Conservation (phyloP, 1,140 invertebrate species). For the Temnothorax longispinosus region DNA sequence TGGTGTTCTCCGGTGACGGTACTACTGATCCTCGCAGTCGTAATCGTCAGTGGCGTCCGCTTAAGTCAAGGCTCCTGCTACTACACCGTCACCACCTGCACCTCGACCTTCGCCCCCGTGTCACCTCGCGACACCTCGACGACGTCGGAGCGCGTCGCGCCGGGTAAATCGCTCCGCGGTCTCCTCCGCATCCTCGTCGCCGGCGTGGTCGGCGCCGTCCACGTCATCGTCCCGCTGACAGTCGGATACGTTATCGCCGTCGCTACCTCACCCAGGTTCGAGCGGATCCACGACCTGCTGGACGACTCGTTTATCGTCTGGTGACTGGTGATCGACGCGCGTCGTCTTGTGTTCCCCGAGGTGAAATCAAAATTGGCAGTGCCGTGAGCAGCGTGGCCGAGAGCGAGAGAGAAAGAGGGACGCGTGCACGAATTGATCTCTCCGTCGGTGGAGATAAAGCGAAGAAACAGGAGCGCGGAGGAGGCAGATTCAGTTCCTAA, state of each 20-base stretch:
- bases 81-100: slow-evolving; percentile 1
- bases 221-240: slow-evolving; percentile 12
- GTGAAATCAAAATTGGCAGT: slow-evolving; percentile 64
- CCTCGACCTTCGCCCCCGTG: slow-evolving; percentile 6
- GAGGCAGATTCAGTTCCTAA: slow-evolving; percentile 26
- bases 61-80: slow-evolving; percentile 63
- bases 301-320: slow-evolving; percentile 51
- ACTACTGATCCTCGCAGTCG: slow-evolving; percentile 69
- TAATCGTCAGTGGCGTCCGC: slow-evolving; percentile 76
- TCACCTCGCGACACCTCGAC: neutral
- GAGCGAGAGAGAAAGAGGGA: slow-evolving; percentile 11
- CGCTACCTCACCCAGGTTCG: neutral
- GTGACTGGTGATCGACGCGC: slow-evolving; percentile 75
- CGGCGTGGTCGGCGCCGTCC: neutral
- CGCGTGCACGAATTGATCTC: slow-evolving; percentile 49
- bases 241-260: neutral
- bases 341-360: slow-evolving; percentile 55
- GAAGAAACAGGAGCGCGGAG: slow-evolving; percentile 27
- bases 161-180: slow-evolving; percentile 68
- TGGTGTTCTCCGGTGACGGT: slow-evolving; percentile 78
- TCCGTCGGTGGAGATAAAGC: slow-evolving; percentile 36
- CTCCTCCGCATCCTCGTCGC: slow-evolving; percentile 46
- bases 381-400: slow-evolving; percentile 1
- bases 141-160: slow-evolving; percentile 63
- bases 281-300: too few relatives aligned